Base-by-base conservation (phyloP, 2,888 invertebrate species). In the Agrilus mali region DNA sequence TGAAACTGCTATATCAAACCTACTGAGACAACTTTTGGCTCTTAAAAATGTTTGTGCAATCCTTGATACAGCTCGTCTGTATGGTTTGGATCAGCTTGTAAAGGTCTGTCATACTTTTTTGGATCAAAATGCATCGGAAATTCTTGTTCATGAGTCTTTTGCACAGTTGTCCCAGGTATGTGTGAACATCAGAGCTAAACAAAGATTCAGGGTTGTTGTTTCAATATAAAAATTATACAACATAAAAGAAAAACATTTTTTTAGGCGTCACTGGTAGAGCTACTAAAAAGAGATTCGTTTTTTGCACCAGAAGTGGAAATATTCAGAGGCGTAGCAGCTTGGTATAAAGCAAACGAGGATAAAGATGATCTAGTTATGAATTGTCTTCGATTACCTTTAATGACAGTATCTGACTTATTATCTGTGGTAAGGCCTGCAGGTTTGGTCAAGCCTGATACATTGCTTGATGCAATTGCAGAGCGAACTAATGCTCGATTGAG, bases 231-330 rank as follows among this genome's bases (percentile, higher is more conserved):
- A 39, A 22, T 20, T 20, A 20, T 20, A 20, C 20, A 20, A 20
- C 20, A 20, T 20, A 20, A 6, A 7, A 20, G 20, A 20, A 20
- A 20, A 20, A 20, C 45, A n/a, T n/a, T n/a, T n/a, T 64, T 61
- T 52, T 58, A 82, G 75, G 76, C 75, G 55, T 85, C 94, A 0
- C 67, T 98, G 42, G 80, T 83, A 58, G 86, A 90, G 60, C 74
- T 98, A 7, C 71, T 98, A 31, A 78, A 81, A 40, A 74, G 96
- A 40, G 90, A 97, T 67, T 95, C 96, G 7, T 97, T 98, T 70
- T 97, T 88, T 71, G 95, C 93, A 0, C 82, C 86, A 1, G 98
- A 98, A 69, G 88, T 90, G 33, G 86, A 94, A 56, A 95, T 98
- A 52, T 98, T 98, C 70, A 75, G 79, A 55, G 88, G 92, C 0